Base-by-base conservation (phyloP, 2,113 vertebrate genomes). In the Crypturellus undulatus region DNA sequence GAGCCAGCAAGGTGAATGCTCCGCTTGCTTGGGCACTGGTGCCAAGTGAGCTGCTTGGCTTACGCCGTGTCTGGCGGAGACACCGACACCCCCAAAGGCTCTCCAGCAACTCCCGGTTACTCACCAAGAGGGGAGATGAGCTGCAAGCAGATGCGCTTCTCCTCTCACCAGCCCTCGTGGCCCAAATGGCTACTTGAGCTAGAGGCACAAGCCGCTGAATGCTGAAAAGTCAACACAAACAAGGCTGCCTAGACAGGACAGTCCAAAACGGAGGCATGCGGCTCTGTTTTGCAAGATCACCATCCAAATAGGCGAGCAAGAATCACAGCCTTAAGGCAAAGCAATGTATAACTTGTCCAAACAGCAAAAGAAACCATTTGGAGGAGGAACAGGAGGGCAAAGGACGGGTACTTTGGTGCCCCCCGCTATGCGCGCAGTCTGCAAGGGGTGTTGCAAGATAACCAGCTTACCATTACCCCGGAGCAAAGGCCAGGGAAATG, bases 241-340 rank as follows among this genome's bases (percentile, higher is more conserved):
- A 69, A 21, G n/a, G 17, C 45, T 60, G 26, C 70, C 75, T 49
- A 54, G 25, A 73, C 9, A 49, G n/a, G 62, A 59, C 30, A 82
- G 52, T 1, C 71, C 9, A 15, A 72, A 30, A 30, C 38, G 54
- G 60, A 32, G 18, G 26, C 21, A 83, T 9, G 2, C 11, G 47
- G 5, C 26, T 12, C 20, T 15, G 20, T 26, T 38, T 38, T 30
- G 34, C 51, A 34, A 18, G 19, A 28, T 52, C 22, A 3, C 13
- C 0, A 0, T 13, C 56, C 6, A 21, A 42, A n/a, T 18, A 18
- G 25, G 54, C 0, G 0, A 63, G 15, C 19, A 26, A 83, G 42
- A 59, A 30, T 2, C 70, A 51, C 47, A 4, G 36, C n/a, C 60
- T 88, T 25, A 38, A 63, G 21, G 25, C 0, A 38, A 38, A 87